A percentile compares a stretch with the other conserved stretches of the same genome.
These are phyloP conservation scores for Scaptomyza pallida DNA, from an alignment of 1,140 invertebrate species.

Conservation along the genomic window DNA sequence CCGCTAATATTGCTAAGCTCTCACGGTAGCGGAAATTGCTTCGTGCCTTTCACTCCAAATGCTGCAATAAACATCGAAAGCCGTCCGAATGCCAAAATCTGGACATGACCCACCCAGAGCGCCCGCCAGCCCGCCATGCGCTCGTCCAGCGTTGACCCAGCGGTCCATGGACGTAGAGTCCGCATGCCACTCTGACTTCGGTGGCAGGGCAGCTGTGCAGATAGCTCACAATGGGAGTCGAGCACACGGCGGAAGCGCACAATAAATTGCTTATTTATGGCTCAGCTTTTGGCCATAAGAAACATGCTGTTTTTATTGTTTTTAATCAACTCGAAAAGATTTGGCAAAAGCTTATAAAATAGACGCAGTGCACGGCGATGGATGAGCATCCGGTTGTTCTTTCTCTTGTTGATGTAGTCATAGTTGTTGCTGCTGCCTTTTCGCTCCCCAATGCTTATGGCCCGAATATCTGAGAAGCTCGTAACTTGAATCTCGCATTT, in stretches of 20 bases:
- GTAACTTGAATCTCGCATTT: conserved; percentile 20
- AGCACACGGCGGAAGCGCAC: conserved; percentile 79
- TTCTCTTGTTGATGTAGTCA: conserved; percentile 28
- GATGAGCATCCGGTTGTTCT: conserved; percentile 68
- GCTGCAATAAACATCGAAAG: conserved; percentile 80
- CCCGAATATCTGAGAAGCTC: neutral
- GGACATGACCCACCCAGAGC: conserved; percentile 22
- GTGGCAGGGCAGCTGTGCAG: neutral
- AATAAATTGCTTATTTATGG: conserved; percentile 83
- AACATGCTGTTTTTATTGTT: conserved; percentile 82
- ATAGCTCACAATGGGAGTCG: conserved; percentile 60
- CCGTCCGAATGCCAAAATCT: conserved; percentile 76
- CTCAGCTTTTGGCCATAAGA: conserved; percentile 79
- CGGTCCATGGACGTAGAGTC: conserved; percentile 38
- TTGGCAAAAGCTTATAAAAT: conserved; percentile 80
- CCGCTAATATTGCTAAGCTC: conserved; percentile 77
- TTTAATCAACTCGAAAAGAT: conserved; percentile 82
- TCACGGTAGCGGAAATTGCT: conserved; percentile 79
- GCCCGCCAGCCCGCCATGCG: neutral
- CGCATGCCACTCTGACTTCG: conserved; percentile 34
- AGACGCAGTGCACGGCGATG: conserved; percentile 69
- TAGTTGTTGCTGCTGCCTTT: conserved; percentile 5
- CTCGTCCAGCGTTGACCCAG: conserved; percentile 37
- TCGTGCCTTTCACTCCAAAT: conserved; percentile 79
- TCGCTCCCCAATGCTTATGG: conserved; percentile 4